Evolutionary conservation across 2,113 vertebrate species (phyloP).

Genomic region (Edolisoma coerulescens): DNA sequence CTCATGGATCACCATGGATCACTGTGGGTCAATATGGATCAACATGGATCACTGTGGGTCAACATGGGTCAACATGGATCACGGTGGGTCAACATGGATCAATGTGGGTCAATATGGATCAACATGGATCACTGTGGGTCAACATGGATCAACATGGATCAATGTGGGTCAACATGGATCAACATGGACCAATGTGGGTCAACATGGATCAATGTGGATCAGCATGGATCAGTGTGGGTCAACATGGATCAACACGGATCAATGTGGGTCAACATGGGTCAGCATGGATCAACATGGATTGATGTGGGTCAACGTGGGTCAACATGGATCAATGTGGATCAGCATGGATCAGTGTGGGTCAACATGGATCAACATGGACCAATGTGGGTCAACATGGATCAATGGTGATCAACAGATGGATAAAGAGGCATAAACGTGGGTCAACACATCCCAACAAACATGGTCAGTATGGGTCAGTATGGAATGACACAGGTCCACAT

Average conservation of each 20-base stretch:
- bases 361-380: not conserved
- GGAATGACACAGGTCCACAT: not conserved
- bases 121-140: too few relatives aligned
- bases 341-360: not conserved
- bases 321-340: rapidly evolving
- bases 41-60: not conserved
- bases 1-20: too few relatives aligned
- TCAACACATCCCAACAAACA: not conserved
- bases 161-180: not conserved
- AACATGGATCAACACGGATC: rapidly evolving
- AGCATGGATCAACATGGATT: rapidly evolving
- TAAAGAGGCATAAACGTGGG: too few relatives aligned
- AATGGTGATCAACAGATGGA: too few relatives aligned
- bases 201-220: too few relatives aligned
- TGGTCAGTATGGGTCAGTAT: not conserved
- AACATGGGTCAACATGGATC: not conserved
- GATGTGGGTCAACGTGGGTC: too few relatives aligned
- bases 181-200: not conserved
- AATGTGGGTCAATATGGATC: too few relatives aligned
- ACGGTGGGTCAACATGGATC: not conserved
- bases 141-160: too few relatives aligned
- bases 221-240: rapidly evolving
- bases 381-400: rapidly evolving
- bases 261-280: too few relatives aligned
- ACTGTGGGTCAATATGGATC: too few relatives aligned